Base-by-base conservation (phyloP, 2,888 invertebrate species). In the Resseliella maxima region DNA sequence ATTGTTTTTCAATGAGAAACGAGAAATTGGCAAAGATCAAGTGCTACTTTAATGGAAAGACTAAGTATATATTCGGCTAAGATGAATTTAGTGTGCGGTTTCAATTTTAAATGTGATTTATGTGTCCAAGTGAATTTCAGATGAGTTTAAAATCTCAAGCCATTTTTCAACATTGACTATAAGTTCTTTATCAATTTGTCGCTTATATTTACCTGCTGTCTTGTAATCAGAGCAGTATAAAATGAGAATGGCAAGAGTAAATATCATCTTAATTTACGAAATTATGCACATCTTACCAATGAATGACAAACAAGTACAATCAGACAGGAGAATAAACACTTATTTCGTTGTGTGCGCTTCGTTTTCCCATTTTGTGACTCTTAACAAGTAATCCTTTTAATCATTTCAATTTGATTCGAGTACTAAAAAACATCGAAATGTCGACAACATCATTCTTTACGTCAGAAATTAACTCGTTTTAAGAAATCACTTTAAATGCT, bases 391-490 rank as follows among this genome's bases (percentile, higher is more conserved):
- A 83, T 83, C 83, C 83, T 83, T 83, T 83, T 83, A 83, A 83
- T 83, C 83, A 83, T 83, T 83, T 83, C 83, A 83, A 83, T 83
- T 83, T 38, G 38, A 83, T 83, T 83, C 83, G n/a, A 83, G 83
- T 24, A 83, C 38, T 38, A 24, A 83, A 83, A n/a, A n/a, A 38
- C 38, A 38, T 38, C 24, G 36, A 83, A 10, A 27, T 38, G 38
- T n/a, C n/a, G 38, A 83, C 83, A 38, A 38, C 38, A 12, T 59
- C 38, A 83, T 24, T 3, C 38, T 38, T 81, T n/a, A 3, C 38
- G 5, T 83, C 83, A 5, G 35, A 15, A 15, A 36, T 2, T 1
- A 35, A 5, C 72, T 72, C 72, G n/a, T 64, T 31, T 27, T 31
- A 3, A 18, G 6, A 24, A 2, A 8, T 64, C 64, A 27, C 64